Percentiles rank a stretch among this genome's conserved stretches.
Conservation (phyloP, 2,113 vertebrate genomes). For the Hippocampus guttulatus region DNA sequence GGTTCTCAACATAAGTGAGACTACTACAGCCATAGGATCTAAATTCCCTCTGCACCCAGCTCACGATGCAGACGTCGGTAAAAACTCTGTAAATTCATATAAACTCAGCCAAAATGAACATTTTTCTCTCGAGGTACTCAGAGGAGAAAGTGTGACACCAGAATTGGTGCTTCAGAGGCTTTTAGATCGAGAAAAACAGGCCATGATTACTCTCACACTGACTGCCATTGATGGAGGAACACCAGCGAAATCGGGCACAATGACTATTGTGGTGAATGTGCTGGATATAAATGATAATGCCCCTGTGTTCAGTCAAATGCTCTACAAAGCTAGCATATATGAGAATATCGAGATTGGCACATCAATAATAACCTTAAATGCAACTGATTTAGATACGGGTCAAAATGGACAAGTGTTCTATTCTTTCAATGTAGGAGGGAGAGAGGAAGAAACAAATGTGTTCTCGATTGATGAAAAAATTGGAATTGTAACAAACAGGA, state of each 20-base stretch:
- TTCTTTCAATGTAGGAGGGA: too few species aligned
- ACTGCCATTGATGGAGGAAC: constrained; percentile 63
- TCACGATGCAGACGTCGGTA: constrained; percentile 7
- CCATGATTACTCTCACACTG: too few species aligned
- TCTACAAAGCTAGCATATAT: too few species aligned
- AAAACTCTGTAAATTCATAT: constrained; percentile 56
- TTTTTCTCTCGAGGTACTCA: constrained; percentile 54
- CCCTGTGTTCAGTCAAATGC: too few species aligned
- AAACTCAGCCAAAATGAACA: constrained; percentile 53
- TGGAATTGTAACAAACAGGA: too few species aligned
- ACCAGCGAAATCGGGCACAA: constrained; percentile 56
- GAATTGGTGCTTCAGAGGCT: too few species aligned
- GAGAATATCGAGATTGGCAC: too few species aligned
- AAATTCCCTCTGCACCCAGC: constrained; percentile 57
- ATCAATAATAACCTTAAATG: too few species aligned
- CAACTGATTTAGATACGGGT: neutral
- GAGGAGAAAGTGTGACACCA: constrained; percentile 7
- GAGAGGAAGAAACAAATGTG: too few species aligned
- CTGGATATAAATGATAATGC: constrained; percentile 65
- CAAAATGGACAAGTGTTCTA: neutral
- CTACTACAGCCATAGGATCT: neutral
- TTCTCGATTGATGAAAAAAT: too few species aligned
- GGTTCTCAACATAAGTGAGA: constrained; percentile 41
- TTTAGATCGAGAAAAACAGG: too few species aligned
- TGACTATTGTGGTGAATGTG: too few species aligned